Evolutionary conservation across 2,888 invertebrate genomes (phyloP), one percentile per base, ranked within the genome.

Genomic region (Ectropis crepuscularia): DNA sequence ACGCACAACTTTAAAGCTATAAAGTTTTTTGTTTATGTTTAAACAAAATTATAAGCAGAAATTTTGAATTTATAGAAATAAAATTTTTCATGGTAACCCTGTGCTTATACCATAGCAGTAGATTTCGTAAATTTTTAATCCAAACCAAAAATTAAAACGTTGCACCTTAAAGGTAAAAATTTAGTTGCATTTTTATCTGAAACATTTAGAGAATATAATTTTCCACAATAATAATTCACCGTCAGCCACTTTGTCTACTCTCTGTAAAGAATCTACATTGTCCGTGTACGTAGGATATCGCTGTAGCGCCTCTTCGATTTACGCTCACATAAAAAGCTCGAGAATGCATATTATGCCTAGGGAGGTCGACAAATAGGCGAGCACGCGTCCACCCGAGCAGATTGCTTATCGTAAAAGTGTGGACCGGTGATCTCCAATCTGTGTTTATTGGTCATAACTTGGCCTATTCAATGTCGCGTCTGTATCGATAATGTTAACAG

Each of bases 381-480:
- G 60, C 74, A 74, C 70, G 71, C 76, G 75, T 74, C 77, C 81
- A 82, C 83, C 80, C 72, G 76, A 77, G 80, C 75, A 89, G 88
- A 92, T 92, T 91, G 89, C 88, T 85, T 84, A 86, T 90, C 91
- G 85, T 92, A 91, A 91, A 91, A 86, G 71, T 78, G 82, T 82
- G 86, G 86, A 87, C 88, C 85, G 81, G 81, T 85, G 90, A 90
- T 91, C 91, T 88, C 87, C 88, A 91, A 91, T 92, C 90, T 85
- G 80, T 74, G 81, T 91, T 92, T 90, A 92, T 86, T 70, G 86
- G 75, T 83, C 74, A 86, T 91, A 89, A 90, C 84, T 85, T 78
- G 66, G 77, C 81, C 50, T 79, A 87, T 89, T 89, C 89, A 89
- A 89, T 90, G 85, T 89, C 82, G 82, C 83, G 81, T 77, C 74